phyloP scores from a whole-genome alignment of 2,888 invertebrate species.

The Caenorhabditis panamensis region DNA sequence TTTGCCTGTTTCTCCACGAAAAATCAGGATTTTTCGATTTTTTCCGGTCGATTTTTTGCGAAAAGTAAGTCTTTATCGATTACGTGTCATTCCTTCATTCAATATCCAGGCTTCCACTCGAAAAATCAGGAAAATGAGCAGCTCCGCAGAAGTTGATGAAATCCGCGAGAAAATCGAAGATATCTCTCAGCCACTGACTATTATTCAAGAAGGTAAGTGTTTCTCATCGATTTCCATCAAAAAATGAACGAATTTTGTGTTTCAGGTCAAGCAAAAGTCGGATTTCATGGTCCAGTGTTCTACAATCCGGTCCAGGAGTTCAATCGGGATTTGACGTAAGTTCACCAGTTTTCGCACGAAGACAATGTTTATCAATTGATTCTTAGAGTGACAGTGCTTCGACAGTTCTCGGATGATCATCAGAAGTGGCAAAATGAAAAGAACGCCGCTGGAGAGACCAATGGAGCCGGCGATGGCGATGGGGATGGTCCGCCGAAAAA shows the following conservation, averaged over 20 bases:
- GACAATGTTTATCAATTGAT: neutral
- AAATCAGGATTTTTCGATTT: constrained; percentile 6
- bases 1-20: neutral
- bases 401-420: constrained; percentile 84
- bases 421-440: constrained; percentile 50
- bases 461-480: neutral
- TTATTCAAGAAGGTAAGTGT: constrained; percentile 50
- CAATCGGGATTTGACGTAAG: constrained; percentile 91
- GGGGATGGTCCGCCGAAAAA: constrained; percentile 61
- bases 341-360: neutral
- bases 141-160: constrained; percentile 4
- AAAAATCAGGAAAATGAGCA: constrained; percentile 16
- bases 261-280: constrained; percentile 75
- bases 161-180: constrained; percentile 14
- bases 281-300: constrained; percentile 86
- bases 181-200: neutral
- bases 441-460: neutral
- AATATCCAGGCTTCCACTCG: constrained; percentile 11
- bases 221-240: too few relatives aligned
- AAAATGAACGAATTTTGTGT: too few relatives aligned
- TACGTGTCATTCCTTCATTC: too few relatives aligned
- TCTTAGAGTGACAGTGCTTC: constrained; percentile 87
- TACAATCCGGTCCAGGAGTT: constrained; percentile 99
- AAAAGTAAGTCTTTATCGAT: too few relatives aligned
- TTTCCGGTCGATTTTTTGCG: neutral